phyloP scores from a whole-genome alignment of 2,113 vertebrate species.

The Dryoscopus gambensis region DNA sequence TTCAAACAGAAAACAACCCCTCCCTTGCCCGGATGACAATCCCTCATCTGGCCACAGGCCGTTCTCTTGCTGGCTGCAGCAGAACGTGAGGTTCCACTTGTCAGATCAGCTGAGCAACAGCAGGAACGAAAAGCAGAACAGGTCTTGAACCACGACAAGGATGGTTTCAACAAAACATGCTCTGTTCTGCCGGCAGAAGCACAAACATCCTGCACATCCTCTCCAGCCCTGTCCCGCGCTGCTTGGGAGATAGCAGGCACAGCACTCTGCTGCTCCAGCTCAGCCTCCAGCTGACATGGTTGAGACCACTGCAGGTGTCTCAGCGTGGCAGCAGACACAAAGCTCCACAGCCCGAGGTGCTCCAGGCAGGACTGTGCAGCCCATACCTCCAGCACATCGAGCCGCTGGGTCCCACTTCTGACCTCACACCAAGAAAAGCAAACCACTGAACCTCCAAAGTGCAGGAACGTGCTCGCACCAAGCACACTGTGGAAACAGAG shows the following conservation, averaged over 20 bases:
- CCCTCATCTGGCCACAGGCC: neutral
- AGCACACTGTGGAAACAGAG: neutral
- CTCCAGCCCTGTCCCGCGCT: neutral
- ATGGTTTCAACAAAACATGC: neutral
- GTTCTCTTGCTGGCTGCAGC: accelerated
- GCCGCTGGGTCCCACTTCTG: neutral
- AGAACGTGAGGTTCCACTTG: neutral
- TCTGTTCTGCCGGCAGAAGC: neutral
- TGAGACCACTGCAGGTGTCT: neutral
- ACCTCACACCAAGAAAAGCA: neutral
- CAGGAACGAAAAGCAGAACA: neutral
- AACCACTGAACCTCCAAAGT: neutral
- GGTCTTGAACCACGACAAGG: accelerated
- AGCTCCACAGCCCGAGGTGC: neutral
- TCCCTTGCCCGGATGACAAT: neutral
- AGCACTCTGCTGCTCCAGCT: neutral
- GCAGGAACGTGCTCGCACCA: accelerated
- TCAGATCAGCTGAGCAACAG: neutral
- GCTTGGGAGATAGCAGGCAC: neutral
- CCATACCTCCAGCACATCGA: neutral
- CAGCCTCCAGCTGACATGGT: neutral
- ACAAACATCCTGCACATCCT: neutral
- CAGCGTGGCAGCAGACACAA: neutral
- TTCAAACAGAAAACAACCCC: neutral
- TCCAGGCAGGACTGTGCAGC: accelerated